phyloP scores from a whole-genome alignment of 2,113 vertebrate genomes.

The Turnix velox region DNA sequence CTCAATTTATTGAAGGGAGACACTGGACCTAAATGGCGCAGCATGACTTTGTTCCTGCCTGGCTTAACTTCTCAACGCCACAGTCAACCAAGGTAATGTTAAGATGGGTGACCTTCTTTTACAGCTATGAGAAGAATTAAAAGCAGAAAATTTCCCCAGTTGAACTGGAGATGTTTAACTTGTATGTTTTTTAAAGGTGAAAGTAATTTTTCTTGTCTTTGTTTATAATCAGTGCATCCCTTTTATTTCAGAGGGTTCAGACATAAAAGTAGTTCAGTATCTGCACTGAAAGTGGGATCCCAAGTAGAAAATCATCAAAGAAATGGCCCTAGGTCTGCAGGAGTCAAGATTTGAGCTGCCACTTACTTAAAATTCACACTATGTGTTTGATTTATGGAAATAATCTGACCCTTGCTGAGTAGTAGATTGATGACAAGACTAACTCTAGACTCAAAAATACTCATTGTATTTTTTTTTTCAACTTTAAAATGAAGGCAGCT shows the following conservation, averaged over 20 bases:
- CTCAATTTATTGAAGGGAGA: conserved; percentile 98
- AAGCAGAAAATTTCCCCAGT: neutral
- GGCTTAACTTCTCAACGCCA: conserved; percentile 99
- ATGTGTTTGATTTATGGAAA: neutral
- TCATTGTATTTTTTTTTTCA: neutral
- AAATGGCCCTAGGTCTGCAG: neutral
- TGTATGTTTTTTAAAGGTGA: neutral
- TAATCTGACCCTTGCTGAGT: neutral
- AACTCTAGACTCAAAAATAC: neutral
- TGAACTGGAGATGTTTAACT: neutral
- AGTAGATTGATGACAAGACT: neutral
- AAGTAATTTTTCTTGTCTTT: neutral
- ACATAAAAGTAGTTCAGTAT: neutral
- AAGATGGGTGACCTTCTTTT: neutral
- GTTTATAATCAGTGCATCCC: neutral
- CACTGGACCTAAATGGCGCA: conserved; percentile 99
- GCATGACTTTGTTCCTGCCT: conserved; percentile 99
- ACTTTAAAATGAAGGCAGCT: neutral
- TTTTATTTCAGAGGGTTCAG: neutral
- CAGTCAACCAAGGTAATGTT: conserved; percentile 93
- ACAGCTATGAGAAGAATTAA: neutral
- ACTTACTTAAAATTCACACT: neutral
- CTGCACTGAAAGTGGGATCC: neutral
- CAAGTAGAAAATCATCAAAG: neutral
- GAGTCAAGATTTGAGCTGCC: neutral